Percentiles rank a stretch among this genome's conserved stretches.
Evolutionary conservation across 1,140 invertebrate genomes (phyloP).

Genomic region (Brachionus asplanchnoidis): DNA sequence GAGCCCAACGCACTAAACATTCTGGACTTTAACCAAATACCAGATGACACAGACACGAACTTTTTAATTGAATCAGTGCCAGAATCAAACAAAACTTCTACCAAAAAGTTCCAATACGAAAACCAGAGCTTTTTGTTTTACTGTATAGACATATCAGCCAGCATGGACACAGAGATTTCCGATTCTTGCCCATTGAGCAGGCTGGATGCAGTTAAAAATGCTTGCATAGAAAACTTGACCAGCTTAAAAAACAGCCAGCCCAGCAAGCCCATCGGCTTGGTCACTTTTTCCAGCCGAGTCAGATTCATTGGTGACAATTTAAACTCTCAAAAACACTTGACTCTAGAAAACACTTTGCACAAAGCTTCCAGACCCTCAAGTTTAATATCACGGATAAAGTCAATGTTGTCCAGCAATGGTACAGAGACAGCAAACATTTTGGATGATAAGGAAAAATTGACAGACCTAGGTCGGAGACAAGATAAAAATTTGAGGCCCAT

Average conservation of each 20-base stretch:
- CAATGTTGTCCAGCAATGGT: not conserved
- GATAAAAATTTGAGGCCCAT: constrained; percentile 45
- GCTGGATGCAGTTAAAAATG: constrained; percentile 49
- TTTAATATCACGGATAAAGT: not conserved
- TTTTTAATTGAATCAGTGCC: constrained; percentile 46
- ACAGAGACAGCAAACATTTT: not conserved
- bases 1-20: constrained; percentile 44
- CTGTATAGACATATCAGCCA: constrained; percentile 53
- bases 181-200: constrained; percentile 47
- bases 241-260: constrained; percentile 48
- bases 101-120: not conserved
- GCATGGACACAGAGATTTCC: constrained; percentile 45
- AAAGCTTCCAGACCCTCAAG: not conserved
- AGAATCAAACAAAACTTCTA: constrained; percentile 41
- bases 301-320: constrained; percentile 45
- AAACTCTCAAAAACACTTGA: not conserved
- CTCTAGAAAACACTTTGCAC: not conserved
- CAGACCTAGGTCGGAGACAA: constrained; percentile 44
- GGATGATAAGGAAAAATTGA: constrained; percentile 44
- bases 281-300: constrained; percentile 47
- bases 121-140: constrained; percentile 45
- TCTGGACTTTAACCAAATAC: constrained; percentile 46
- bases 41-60: constrained; percentile 47
- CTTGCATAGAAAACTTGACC: constrained; percentile 47
- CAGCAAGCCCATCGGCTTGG: constrained; percentile 47